phyloP scores from a whole-genome alignment of 2,888 invertebrate genomes.

The Temnothorax rugatulus region DNA sequence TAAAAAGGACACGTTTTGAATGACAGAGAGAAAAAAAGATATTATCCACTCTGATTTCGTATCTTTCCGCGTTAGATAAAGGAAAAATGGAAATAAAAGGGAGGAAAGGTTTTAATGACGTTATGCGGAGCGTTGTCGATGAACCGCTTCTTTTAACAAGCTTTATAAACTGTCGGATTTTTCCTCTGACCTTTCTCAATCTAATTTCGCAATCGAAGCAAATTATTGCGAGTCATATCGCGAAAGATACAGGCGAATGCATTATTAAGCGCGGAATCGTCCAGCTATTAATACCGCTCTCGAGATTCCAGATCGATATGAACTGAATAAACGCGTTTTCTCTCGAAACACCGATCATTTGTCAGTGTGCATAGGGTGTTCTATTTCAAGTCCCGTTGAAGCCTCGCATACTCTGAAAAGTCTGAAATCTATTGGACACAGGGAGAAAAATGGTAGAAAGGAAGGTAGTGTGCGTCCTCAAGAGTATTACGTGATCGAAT shows the following conservation, averaged over 20 bases:
- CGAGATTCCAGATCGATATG: slow-evolving; percentile 39
- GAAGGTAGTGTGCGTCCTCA: not conserved
- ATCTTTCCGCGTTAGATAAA: not conserved
- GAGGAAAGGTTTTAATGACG: not conserved
- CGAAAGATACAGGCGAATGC: slow-evolving; percentile 34
- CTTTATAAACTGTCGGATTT: slow-evolving; percentile 22
- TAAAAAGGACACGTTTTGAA: not conserved
- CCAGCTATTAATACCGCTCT: slow-evolving; percentile 40
- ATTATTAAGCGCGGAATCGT: slow-evolving; percentile 47
- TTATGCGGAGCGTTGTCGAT: not conserved
- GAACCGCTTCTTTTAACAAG: not conserved
- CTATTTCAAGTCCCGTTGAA: not conserved
- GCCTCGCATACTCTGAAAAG: not conserved
- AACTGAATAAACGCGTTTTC: slow-evolving; percentile 34
- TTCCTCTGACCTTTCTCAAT: slow-evolving; percentile 42
- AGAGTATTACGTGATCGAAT: slow-evolving; percentile 9
- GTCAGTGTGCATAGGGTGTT: not conserved
- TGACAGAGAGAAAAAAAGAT: not conserved
- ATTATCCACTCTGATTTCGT: not conserved
- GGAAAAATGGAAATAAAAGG: not conserved
- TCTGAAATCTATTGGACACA: not conserved
- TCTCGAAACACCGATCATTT: slow-evolving; percentile 8
- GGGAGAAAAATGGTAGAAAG: slow-evolving; percentile 3
- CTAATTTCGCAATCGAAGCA: slow-evolving; percentile 30
- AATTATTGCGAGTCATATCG: slow-evolving; percentile 38